These are phyloP conservation scores for Siniperca obscura DNA, from an alignment of 2,797 vertebrate species.

Conservation along the genomic window DNA sequence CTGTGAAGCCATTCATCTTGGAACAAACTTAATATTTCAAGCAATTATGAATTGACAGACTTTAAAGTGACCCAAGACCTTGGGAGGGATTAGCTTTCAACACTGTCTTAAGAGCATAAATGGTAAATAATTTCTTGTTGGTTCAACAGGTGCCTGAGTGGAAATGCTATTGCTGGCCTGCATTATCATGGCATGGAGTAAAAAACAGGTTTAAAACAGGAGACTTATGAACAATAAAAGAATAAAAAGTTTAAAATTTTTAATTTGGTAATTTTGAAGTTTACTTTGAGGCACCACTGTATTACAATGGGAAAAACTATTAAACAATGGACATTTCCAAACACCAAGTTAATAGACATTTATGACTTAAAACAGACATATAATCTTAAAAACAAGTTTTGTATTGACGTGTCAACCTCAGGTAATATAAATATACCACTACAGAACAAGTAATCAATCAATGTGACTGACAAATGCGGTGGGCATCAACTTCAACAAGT, in stretches of 20 bases:
- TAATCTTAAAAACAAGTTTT: conserved; percentile 6
- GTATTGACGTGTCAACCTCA: not conserved
- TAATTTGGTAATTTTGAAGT: not conserved
- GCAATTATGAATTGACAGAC: not conserved
- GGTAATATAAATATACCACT: not conserved
- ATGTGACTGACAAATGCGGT: not conserved
- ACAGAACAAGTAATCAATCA: not conserved
- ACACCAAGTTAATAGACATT: not conserved
- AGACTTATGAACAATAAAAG: not conserved
- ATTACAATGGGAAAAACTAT: not conserved
- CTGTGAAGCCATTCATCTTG: not conserved
- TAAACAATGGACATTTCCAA: conserved; percentile 5
- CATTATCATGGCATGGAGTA: not conserved
- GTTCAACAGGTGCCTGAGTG: conserved; percentile 48
- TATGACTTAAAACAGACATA: not conserved
- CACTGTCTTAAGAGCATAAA: conserved; percentile 19
- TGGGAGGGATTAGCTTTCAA: conserved; percentile 33
- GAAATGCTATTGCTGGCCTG: conserved; percentile 16
- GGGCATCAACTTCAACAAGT: not conserved
- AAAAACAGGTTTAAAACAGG: not conserved
- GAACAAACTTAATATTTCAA: conserved; percentile 1
- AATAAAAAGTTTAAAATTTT: not conserved
- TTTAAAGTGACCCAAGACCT: conserved; percentile 37
- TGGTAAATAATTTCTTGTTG: conserved; percentile 58
- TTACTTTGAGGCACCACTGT: not conserved